phyloP scores from a whole-genome alignment of 2,888 invertebrate species.

The Eretmocerus hayati region DNA sequence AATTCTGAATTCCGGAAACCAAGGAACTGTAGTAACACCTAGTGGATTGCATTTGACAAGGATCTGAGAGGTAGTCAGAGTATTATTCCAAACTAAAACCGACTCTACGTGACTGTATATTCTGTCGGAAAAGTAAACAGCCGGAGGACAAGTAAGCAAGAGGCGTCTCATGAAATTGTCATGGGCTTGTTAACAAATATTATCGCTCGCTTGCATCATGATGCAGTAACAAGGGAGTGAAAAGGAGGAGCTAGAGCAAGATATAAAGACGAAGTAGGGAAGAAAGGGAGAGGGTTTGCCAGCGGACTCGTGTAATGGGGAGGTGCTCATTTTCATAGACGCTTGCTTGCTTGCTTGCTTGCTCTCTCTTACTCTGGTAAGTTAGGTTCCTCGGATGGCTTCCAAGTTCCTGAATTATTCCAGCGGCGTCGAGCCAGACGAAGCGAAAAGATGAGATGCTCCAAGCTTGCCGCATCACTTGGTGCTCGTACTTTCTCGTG shows the following conservation, averaged over 20 bases:
- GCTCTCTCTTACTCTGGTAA: conserved; percentile 15
- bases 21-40: no score
- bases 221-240: conserved; percentile 4
- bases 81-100: no score
- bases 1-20: no score
- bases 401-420: conserved; percentile 23
- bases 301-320: conserved; percentile 14
- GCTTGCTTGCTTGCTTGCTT: no score
- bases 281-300: background rate
- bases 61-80: no score
- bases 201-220: conserved; percentile 23
- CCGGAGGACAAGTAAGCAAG: no score
- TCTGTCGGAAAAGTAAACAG: no score
- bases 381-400: no score
- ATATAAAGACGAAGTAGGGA: background rate
- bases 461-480: background rate
- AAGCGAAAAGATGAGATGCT: conserved; percentile 6
- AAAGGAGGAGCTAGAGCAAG: background rate
- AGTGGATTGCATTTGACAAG: no score
- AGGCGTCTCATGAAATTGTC: no score
- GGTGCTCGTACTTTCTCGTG: background rate
- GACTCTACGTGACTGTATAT: no score
- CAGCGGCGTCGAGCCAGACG: conserved; percentile 12
- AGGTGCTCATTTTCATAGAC: conserved; percentile 18
- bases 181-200: conserved; percentile 23